phyloP scores from a whole-genome alignment of 2,113 vertebrate genomes.

The Bucco capensis region DNA sequence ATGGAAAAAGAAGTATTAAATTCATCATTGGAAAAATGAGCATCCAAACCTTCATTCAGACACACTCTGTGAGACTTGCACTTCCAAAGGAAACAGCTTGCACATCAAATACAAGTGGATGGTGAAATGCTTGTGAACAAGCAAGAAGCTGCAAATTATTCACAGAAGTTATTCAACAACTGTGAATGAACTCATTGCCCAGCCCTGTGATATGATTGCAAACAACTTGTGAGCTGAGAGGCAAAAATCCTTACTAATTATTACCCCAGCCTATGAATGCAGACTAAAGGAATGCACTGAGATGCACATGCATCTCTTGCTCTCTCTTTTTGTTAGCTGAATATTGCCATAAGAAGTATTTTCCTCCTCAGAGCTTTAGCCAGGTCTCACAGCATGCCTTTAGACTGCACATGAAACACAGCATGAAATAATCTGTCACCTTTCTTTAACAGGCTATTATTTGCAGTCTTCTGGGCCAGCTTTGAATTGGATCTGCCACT shows the following conservation, averaged over 20 bases:
- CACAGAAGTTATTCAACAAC: neutral
- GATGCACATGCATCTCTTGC: neutral
- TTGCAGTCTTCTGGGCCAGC: conserved; percentile 36
- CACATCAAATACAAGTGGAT: neutral
- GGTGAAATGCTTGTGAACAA: neutral
- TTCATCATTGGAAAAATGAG: neutral
- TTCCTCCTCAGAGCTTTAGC: conserved; percentile 26
- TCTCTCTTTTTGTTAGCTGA: neutral
- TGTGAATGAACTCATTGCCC: neutral
- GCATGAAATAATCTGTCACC: conserved; percentile 50
- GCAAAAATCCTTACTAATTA: neutral
- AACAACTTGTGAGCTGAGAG: neutral
- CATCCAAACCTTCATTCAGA: neutral
- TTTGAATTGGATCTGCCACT: conserved; percentile 42
- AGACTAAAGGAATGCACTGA: neutral
- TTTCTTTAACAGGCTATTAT: conserved; percentile 44
- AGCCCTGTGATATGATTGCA: neutral
- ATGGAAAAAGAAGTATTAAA: neutral
- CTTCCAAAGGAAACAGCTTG: neutral
- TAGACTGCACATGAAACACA: conserved; percentile 26
- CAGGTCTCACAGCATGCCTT: conserved; percentile 32
- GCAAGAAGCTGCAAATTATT: neutral
- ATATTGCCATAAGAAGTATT: conserved; percentile 2
- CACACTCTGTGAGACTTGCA: fast-evolving
- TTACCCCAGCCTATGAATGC: neutral